Evolutionary conservation across 2,113 vertebrate genomes (phyloP), one percentile per base, ranked within the genome.

Genomic region (Elephas maximus): DNA sequence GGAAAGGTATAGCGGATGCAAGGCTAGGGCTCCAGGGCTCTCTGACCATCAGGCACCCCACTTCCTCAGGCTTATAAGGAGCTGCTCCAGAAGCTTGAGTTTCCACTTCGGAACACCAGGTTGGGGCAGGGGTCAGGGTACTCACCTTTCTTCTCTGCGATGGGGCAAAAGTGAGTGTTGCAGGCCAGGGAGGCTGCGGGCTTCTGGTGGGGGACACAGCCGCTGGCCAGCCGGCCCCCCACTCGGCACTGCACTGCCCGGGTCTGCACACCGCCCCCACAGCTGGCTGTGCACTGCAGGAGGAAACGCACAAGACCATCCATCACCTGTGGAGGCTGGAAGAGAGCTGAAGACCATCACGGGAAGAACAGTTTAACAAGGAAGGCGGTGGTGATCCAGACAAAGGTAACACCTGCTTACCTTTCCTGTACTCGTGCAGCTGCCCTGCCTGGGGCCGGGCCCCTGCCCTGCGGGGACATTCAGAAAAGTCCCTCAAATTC

Each of bases 121-220:
- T 0, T 20, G 18, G 41, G n/a, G 33, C 69, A 20, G n/a, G n/a
- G 0, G 9, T 37, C 89, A 0, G 0, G 21, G 18, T 0, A 63
- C 85, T 92, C 98, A 99, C 99, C 99, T 99, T 98, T 99, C 96
- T 98, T 99, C 92, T 98, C 98, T 30, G 98, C 92, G 11, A 98
- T 96, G 11, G 99, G 98, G 95, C 99, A 99, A 98, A 99, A 99
- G 95, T 98, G 98, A 11, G 99, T 99, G 96, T 99, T 99, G 97
- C 99, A 99, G 93, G 99, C 99, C 96, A 98, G 98, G 45, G 99
- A 99, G 93, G 98, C 77, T 4, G 95, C 26, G 0, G 99, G 99
- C 96, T 99, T 99, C 78, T 98, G 98, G 83, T 98, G 97, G n/a
- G 37, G 6, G 37, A 2, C 21, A 18, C 73, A 74, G 37, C 73